A percentile compares a stretch with the other conserved stretches of the same genome.
Conservation (phyloP, 2,797 vertebrate genomes). For the Sylvilagus floridanus region DNA sequence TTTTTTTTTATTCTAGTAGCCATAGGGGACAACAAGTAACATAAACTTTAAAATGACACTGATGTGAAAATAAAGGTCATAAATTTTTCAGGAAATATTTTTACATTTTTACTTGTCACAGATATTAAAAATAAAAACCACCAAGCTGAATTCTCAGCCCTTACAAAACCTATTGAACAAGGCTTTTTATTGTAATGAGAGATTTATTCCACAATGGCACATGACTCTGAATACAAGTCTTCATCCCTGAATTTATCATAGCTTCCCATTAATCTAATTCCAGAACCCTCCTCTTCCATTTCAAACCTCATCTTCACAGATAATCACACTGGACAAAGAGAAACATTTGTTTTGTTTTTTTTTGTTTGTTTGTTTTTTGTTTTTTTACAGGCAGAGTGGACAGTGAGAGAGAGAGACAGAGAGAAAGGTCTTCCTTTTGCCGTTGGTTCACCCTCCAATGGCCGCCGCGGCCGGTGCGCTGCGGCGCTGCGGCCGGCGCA, state of each 20-base stretch:
- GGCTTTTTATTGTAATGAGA: not conserved
- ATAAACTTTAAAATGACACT: not conserved
- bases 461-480: too few species aligned
- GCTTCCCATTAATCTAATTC: not conserved
- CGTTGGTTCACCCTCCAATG: too few species aligned
- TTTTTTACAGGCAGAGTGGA: too few species aligned
- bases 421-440: too few species aligned
- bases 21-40: not conserved
- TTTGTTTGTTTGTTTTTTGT: too few species aligned
- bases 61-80: not conserved
- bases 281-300: not conserved
- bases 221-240: not conserved
- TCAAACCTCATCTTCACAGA: not conserved
- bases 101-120: not conserved
- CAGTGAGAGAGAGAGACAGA: too few species aligned
- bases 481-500: too few species aligned
- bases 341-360: too few species aligned
- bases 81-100: conserved; percentile 9
- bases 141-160: not conserved
- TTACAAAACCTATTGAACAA: not conserved
- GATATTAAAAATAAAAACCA: not conserved
- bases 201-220: not conserved
- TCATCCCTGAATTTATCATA: not conserved
- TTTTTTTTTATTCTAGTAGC: conserved; percentile 1
- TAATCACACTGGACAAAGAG: not conserved